These are phyloP conservation scores for Papilio dardanus DNA, from an alignment of 1,140 invertebrate species.

Conservation along the genomic window DNA sequence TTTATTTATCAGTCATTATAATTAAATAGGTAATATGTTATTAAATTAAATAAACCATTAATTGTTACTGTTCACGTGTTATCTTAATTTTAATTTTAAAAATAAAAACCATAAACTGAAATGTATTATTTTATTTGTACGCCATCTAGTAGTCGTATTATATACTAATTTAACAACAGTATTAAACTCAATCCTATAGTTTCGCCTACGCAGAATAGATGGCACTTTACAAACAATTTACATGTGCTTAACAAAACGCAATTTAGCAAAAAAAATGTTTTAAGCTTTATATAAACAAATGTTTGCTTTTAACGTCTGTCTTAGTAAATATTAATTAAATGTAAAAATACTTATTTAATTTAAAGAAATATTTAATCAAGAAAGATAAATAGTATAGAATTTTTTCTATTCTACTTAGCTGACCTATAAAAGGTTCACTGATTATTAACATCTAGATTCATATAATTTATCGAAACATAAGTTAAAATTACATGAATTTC, in stretches of 20 bases:
- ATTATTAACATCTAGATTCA: too few species aligned
- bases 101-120: neutral
- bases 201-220: neutral
- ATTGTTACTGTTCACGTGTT: neutral
- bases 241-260: neutral
- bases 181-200: too few species aligned
- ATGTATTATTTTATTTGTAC: slow-evolving; percentile 1
- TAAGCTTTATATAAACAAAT: neutral
- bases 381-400: neutral
- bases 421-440: too few species aligned
- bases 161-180: neutral
- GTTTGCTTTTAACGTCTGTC: too few species aligned
- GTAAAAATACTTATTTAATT: neutral
- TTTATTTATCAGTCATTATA: slow-evolving; percentile 1
- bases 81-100: neutral
- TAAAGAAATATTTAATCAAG: neutral
- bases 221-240: slow-evolving; percentile 6
- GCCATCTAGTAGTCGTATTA: slow-evolving; percentile 30
- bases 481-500: too few species aligned
- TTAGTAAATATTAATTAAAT: neutral
- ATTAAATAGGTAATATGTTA: neutral
- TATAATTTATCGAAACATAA: too few species aligned
- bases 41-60: neutral
- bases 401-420: too few species aligned
- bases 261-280: neutral